phyloP scores from a whole-genome alignment of 2,797 vertebrate genomes.

The Ctenopoma multispine region DNA sequence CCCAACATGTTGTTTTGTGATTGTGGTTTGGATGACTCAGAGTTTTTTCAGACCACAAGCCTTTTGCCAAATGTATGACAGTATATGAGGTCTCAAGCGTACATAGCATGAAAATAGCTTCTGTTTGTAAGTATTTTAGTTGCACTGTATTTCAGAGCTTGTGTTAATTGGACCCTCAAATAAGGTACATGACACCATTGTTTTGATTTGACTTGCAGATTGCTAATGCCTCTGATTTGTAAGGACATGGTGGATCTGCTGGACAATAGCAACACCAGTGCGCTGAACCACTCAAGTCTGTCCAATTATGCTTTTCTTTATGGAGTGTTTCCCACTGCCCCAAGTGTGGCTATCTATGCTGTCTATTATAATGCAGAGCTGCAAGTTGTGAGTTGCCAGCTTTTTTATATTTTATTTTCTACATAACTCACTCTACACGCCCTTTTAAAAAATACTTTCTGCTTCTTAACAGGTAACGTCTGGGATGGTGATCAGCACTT shows the following conservation, averaged over 20 bases:
- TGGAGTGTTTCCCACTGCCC: slow-evolving; percentile 95
- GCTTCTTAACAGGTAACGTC: slow-evolving; percentile 89
- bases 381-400: slow-evolving; percentile 91
- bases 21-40: slow-evolving; percentile 58
- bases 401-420: neutral
- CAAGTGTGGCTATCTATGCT: slow-evolving; percentile 97
- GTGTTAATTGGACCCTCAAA: slow-evolving; percentile 15
- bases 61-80: slow-evolving; percentile 29
- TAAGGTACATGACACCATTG: neutral
- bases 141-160: neutral
- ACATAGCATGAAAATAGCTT: slow-evolving; percentile 2
- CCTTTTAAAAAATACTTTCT: slow-evolving; percentile 3
- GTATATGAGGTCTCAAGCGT: slow-evolving; percentile 8
- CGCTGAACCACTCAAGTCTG: slow-evolving; percentile 92
- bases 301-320: slow-evolving; percentile 98
- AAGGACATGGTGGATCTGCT: slow-evolving; percentile 95
- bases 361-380: slow-evolving; percentile 97
- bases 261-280: slow-evolving; percentile 82
- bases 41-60: slow-evolving; percentile 40
- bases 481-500: slow-evolving; percentile 97
- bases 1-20: slow-evolving; percentile 40
- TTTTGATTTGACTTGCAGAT: slow-evolving; percentile 76
- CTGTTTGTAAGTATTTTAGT: slow-evolving; percentile 15
- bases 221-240: slow-evolving; percentile 95
- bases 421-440: neutral